Evolutionary conservation across 2,888 invertebrate genomes (phyloP).

Genomic region (Clanis bilineata): DNA sequence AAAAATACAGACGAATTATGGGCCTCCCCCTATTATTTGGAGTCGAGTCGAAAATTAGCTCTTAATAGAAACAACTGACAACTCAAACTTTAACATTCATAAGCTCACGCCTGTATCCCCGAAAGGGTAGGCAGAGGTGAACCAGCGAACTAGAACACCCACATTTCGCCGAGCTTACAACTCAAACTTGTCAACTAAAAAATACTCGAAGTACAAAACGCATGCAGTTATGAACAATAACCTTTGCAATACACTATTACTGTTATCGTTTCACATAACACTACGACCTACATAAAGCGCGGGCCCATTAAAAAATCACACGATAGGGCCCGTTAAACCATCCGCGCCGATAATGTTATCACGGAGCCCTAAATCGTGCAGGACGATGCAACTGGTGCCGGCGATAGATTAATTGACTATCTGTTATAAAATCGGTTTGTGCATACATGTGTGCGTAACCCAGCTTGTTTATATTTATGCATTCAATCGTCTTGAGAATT

Average conservation of each 20-base stretch:
- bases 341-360: slow-evolving; percentile 60
- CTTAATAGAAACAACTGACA: too few species aligned
- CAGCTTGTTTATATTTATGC: too few species aligned
- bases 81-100: too few species aligned
- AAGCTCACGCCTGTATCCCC: too few species aligned
- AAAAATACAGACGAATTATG: too few species aligned
- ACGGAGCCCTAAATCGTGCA: slow-evolving; percentile 38
- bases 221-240: slow-evolving; percentile 25
- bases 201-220: not conserved
- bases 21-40: too few species aligned
- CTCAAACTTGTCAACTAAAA: not conserved
- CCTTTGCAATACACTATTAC: slow-evolving; percentile 37
- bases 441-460: not conserved
- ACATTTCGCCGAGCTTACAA: too few species aligned
- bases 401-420: slow-evolving; percentile 9
- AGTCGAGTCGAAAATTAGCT: too few species aligned
- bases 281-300: slow-evolving; percentile 57
- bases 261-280: slow-evolving; percentile 52
- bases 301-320: slow-evolving; percentile 69
- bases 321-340: slow-evolving; percentile 62
- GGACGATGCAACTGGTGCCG: slow-evolving; percentile 32
- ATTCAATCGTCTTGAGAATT: too few species aligned
- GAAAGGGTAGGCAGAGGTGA: too few species aligned
- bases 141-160: too few species aligned
- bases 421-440: slow-evolving; percentile 8